phyloP scores from a whole-genome alignment of 2,113 vertebrate species.

The Oophaga pumilio region DNA sequence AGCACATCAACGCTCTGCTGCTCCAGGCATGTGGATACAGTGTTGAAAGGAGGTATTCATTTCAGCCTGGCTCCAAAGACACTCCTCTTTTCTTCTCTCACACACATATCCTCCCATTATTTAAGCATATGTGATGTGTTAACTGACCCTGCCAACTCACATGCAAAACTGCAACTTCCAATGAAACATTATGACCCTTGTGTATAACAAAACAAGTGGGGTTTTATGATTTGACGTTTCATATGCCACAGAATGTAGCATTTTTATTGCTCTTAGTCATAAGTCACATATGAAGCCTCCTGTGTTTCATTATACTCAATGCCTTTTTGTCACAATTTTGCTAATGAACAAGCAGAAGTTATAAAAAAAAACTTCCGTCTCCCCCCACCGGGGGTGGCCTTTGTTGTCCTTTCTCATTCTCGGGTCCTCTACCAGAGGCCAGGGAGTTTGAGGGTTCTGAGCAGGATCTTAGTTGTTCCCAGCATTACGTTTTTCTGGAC shows the following conservation, averaged over 20 bases:
- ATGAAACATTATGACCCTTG: neutral
- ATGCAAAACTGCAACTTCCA: conserved; percentile 19
- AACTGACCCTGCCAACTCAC: conserved; percentile 49
- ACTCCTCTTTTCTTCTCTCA: conserved; percentile 50
- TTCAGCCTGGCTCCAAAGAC: conserved; percentile 38
- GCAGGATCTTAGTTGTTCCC: no score
- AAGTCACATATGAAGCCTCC: neutral
- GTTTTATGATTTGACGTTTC: conserved; percentile 27
- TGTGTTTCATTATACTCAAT: neutral
- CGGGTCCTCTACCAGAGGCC: no score
- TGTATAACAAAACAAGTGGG: conserved; percentile 31
- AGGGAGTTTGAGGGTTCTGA: no score
- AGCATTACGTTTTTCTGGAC: no score
- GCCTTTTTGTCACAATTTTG: neutral
- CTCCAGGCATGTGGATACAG: conserved; percentile 55
- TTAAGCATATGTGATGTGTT: conserved; percentile 57
- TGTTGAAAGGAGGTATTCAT: conserved; percentile 58
- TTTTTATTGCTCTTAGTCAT: conserved; percentile 36
- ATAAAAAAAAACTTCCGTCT: no score
- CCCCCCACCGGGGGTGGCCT: no score
- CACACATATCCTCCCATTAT: conserved; percentile 52
- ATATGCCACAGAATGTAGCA: conserved; percentile 9
- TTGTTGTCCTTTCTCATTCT: no score
- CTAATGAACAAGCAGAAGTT: neutral
- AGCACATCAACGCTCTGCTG: conserved; percentile 52